A percentile compares a stretch with the other conserved stretches of the same genome.
Conservation (phyloP, 2,113 vertebrate genomes). For the Halichoerus grypus region DNA sequence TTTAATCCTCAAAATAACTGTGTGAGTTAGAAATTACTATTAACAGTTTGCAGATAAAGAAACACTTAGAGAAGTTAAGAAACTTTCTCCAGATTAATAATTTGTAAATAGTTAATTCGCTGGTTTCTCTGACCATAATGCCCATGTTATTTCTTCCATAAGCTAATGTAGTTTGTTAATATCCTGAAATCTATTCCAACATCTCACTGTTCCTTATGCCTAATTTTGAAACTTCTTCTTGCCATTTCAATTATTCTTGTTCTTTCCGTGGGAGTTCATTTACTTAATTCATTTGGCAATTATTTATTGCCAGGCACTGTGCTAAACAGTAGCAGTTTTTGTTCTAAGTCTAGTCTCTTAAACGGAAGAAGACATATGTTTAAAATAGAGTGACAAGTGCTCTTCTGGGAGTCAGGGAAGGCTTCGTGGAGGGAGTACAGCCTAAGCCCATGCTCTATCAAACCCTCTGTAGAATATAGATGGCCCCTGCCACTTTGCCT, state of each 20-base stretch:
- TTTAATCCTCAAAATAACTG: neutral
- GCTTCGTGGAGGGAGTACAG: neutral
- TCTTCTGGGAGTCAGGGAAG: neutral
- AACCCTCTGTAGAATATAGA: neutral
- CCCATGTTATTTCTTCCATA: neutral
- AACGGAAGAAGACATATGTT: neutral
- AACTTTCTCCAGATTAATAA: neutral
- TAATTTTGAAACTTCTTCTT: constrained; percentile 55
- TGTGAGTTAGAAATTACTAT: constrained; percentile 29
- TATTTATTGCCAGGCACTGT: neutral
- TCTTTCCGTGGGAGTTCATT: neutral
- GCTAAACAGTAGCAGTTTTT: constrained; percentile 26
- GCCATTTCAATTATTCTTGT: constrained; percentile 5
- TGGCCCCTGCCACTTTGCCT: neutral
- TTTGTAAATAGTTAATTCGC: neutral
- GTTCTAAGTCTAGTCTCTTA: constrained; percentile 2
- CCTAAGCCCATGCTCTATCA: neutral
- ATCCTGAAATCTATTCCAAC: neutral
- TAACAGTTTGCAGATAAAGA: constrained; percentile 16
- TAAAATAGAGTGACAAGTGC: constrained; percentile 28
- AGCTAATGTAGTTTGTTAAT: neutral
- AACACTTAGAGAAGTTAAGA: neutral
- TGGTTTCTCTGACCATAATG: neutral
- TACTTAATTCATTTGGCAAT: constrained; percentile 47
- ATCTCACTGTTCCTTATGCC: neutral